Base-by-base conservation (phyloP, 1,140 invertebrate genomes). In the Matsumurasca onukii region DNA sequence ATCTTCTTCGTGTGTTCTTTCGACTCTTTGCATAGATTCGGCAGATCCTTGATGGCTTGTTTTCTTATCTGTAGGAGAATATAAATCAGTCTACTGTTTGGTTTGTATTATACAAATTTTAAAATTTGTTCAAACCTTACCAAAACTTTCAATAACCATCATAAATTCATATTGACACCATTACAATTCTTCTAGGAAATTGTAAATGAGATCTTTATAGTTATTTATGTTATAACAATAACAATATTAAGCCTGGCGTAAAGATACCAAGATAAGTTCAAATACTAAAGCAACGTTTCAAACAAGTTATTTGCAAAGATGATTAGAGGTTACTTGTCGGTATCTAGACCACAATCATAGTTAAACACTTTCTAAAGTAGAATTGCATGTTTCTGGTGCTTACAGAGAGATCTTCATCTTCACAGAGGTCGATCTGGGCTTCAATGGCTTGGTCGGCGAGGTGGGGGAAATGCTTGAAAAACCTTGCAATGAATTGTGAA, bases 21-120 rank as follows among this genome's bases (percentile, higher is more conserved):
- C 67, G 88, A 89, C 72, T 91, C 91, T 78, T 94, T 94, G 75
- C 94, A 97, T 62, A 98, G 82, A 25, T 83, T 83, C 30, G 95
- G 93, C 66, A 98, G 82, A 79, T 96, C 92, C 84, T 96, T 97
- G 70, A 98, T 97, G 5, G 94, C 95, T 85, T 97, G 94, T 76
- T 97, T 97, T 25, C 95, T 84, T 75, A 97, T 97, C 93, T 97
- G 74, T 67, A 83, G 79, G 24, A n/a, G 39, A 49, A 55, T 17
- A 17, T 22, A 61, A 27, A 61, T 61, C 22, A 61, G 20, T 30
- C 20, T 39, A 39, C 34, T 39, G 5, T 17, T 39, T 39, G 34
- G 17, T 39, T 39, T 39, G 17, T 39, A 39, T 39, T 39, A 39
- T 39, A 39, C 17, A 39, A 39, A 9, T 17, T 39, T 5, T 9